A percentile compares a stretch with the other conserved stretches of the same genome.
phyloP scores from a whole-genome alignment of 2,113 vertebrate genomes.

The Echinops telfairi region DNA sequence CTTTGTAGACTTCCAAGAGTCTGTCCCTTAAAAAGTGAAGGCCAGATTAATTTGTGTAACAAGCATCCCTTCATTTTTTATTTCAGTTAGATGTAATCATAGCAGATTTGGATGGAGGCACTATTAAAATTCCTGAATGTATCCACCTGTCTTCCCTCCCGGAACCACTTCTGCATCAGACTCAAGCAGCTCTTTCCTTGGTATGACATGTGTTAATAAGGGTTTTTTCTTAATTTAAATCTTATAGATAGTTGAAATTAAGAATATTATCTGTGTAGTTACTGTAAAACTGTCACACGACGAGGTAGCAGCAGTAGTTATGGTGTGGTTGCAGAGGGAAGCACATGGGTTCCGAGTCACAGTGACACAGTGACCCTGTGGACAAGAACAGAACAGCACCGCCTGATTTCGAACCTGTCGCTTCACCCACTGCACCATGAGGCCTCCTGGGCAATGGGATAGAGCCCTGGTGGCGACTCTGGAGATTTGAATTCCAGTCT shows the following conservation, averaged over 20 bases:
- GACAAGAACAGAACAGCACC: background rate
- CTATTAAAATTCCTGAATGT: conserved; percentile 98
- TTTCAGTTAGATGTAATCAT: conserved; percentile 98
- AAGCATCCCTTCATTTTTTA: conserved; percentile 54
- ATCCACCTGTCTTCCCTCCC: conserved; percentile 97
- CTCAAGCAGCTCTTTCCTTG: conserved; percentile 93
- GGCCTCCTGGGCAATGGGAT: no score
- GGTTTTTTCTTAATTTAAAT: conserved; percentile 66
- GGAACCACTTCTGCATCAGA: conserved; percentile 95
- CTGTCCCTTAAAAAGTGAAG: background rate
- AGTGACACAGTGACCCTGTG: background rate
- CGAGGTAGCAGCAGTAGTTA: conserved; percentile 12
- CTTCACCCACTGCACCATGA: no score
- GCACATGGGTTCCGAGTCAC: background rate
- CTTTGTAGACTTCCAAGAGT: background rate
- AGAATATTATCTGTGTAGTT: conserved; percentile 31
- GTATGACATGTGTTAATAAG: conserved; percentile 84
- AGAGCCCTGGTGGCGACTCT: no score
- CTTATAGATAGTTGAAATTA: conserved; percentile 52
- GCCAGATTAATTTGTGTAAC: conserved; percentile 39
- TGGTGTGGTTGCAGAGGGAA: background rate
- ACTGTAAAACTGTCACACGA: conserved; percentile 47
- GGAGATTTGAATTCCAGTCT: no score
- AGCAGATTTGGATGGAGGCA: conserved; percentile 98
- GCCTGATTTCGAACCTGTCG: no score